Evolutionary conservation across 2,797 vertebrate species (phyloP).

Genomic region (Macropodus opercularis): DNA sequence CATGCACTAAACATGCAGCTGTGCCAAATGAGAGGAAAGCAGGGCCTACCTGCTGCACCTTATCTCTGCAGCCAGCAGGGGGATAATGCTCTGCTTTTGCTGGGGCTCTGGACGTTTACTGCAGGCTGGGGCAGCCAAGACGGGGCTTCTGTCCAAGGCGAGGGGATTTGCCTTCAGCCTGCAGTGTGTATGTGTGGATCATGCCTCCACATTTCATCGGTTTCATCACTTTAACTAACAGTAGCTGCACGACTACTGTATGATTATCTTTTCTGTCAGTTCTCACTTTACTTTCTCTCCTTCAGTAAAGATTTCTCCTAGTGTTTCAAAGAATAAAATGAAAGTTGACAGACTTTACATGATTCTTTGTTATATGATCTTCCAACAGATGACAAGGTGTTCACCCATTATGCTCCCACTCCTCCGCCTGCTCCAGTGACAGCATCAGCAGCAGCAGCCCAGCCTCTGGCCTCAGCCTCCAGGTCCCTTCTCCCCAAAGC

Average conservation of each 20-base stretch:
- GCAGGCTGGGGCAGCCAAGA: conserved; percentile 40
- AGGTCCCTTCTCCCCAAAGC: conserved; percentile 90
- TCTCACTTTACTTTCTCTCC: conserved; percentile 11
- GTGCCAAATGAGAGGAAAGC: conserved; percentile 61
- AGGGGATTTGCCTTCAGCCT: conserved; percentile 55
- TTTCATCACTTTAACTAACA: conserved; percentile 54
- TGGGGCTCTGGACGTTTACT: conserved; percentile 63
- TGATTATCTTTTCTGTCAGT: conserved; percentile 48
- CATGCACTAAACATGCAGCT: conserved; percentile 40
- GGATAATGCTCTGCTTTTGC: conserved; percentile 62
- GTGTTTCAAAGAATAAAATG: not conserved
- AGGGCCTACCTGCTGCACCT: conserved; percentile 48
- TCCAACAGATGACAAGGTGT: conserved; percentile 62
- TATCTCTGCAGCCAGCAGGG: conserved; percentile 79
- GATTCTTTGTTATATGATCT: conserved; percentile 1
- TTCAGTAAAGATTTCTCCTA: not conserved
- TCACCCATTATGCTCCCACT: conserved; percentile 39
- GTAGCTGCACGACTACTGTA: conserved; percentile 29
- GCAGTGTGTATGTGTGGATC: conserved; percentile 40
- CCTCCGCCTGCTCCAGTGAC: conserved; percentile 51
- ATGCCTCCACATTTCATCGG: conserved; percentile 56
- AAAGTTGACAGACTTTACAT: not conserved
- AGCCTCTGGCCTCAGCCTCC: conserved; percentile 71
- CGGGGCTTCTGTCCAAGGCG: conserved; percentile 45
- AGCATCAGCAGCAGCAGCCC: conserved; percentile 73